Evolutionary conservation across 2,888 invertebrate species (phyloP).

Genomic region (Sesia bembeciformis): DNA sequence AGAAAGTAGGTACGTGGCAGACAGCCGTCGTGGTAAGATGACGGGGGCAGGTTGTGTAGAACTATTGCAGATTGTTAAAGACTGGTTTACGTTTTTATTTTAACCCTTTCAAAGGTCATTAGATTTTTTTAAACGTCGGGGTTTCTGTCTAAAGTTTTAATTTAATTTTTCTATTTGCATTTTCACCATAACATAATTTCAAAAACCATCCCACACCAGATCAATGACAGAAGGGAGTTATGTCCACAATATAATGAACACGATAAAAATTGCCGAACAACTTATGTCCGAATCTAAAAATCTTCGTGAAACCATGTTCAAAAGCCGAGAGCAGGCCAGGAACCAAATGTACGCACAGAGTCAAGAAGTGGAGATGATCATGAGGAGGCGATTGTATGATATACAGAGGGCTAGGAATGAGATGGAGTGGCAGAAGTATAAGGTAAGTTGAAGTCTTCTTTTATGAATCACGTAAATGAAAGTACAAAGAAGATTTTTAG

Average conservation of each 20-base stretch:
- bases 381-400: slow-evolving; percentile 90
- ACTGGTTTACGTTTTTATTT: no score
- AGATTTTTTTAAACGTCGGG: no score
- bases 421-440: slow-evolving; percentile 88
- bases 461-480: no score
- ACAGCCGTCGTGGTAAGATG: no score
- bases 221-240: slow-evolving; percentile 87
- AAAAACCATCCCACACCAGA: slow-evolving; percentile 24
- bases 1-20: no score
- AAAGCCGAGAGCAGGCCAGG: slow-evolving; percentile 83
- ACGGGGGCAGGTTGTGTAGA: no score
- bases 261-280: slow-evolving; percentile 86
- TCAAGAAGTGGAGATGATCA: slow-evolving; percentile 86
- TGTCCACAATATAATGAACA: slow-evolving; percentile 85
- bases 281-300: slow-evolving; percentile 85
- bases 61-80: no score
- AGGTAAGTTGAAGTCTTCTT: slow-evolving; percentile 26
- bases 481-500: no score
- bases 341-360: slow-evolving; percentile 89
- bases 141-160: no score
- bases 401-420: slow-evolving; percentile 89
- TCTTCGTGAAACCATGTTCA: slow-evolving; percentile 85
- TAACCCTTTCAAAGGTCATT: no score
- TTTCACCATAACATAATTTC: no score
- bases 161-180: no score